Evolutionary conservation across 1,140 invertebrate species (phyloP).

Genomic region (Agrilus planipennis): DNA sequence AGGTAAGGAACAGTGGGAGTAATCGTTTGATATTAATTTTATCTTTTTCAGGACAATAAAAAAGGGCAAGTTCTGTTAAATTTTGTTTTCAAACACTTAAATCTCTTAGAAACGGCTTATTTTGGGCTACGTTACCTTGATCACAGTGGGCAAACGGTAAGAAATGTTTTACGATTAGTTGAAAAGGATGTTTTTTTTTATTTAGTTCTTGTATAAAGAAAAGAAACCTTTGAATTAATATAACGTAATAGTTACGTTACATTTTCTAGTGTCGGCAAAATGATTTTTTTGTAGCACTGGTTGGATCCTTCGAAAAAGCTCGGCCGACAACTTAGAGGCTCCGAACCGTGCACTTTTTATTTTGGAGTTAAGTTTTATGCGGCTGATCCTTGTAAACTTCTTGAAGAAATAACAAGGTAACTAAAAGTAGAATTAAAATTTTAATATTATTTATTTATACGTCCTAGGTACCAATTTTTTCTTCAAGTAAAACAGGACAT

Average conservation of each 20-base stretch:
- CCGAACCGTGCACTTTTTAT: slow-evolving; percentile 80
- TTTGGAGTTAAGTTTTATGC: slow-evolving; percentile 99
- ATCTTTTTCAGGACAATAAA: slow-evolving; percentile 61
- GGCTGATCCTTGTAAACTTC: slow-evolving; percentile 88
- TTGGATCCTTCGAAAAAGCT: slow-evolving; percentile 75
- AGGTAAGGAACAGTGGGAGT: slow-evolving; percentile 36
- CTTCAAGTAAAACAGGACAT: slow-evolving; percentile 93
- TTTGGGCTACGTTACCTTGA: slow-evolving; percentile 85
- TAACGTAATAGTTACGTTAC: slow-evolving; percentile 2
- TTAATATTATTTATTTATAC: no score
- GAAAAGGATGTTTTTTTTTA: no score
- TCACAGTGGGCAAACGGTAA: slow-evolving; percentile 78
- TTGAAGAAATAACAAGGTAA: slow-evolving; percentile 91
- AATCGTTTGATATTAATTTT: slow-evolving; percentile 1
- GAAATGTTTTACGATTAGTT: slow-evolving; percentile 19
- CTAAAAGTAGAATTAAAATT: no score
- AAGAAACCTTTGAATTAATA: no score
- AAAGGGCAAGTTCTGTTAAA: slow-evolving; percentile 76
- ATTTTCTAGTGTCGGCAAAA: no score
- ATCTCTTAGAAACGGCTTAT: slow-evolving; percentile 84
- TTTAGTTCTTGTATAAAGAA: background rate
- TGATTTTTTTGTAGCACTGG: slow-evolving; percentile 62
- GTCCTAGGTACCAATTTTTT: slow-evolving; percentile 86
- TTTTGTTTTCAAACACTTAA: slow-evolving; percentile 78
- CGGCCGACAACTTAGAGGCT: slow-evolving; percentile 61